Base-by-base conservation (phyloP, 2,888 invertebrate genomes). In the Pogonocherus hispidulus region DNA sequence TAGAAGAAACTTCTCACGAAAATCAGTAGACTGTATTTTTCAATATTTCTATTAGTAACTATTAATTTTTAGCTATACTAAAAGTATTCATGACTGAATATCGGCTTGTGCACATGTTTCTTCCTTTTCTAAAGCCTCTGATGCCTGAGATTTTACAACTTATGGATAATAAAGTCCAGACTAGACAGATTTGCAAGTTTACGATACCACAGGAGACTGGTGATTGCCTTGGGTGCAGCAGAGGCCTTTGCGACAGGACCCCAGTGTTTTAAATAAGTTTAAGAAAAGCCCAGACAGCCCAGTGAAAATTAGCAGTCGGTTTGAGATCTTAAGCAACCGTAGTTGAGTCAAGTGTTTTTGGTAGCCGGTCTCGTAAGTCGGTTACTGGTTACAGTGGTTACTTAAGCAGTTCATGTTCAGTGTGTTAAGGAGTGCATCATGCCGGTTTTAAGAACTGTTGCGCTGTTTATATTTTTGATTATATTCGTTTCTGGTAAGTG, bases 131-230 rank as follows among this genome's bases (percentile, higher is more conserved):
- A 14, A 41, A 41, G 14, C 2, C 37, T 37, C 41, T 14, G 2
- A n/a, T 41, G n/a, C 41, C 16, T 16, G 1, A n/a, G n/a, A 16
- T 41, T 41, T n/a, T 3, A 41, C 14, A n/a, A 22, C 27, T 14
- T 14, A 9, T 18, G 52, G 32, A 11, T 16, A 52, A 52, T 32
- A 52, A 32, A 52, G 4, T 23, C 23, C 16, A 32, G 52, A 3
- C 52, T 16, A 52, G 52, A 52, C 52, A 14, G 44, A 57, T 57
- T 57, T 44, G 57, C 57, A 23, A 56, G 46, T 57, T 57, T 57
- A 57, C 44, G 57, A 44, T 46, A 23, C 44, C 44, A 46, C 5
- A 23, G 57, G 44, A 46, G 44, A 44, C 44, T 8, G 8, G 44
- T 57, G 44, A 57, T 57, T 41, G 57, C 16, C 8, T 8, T 27